A percentile compares a stretch with the other conserved stretches of the same genome.
Evolutionary conservation across 2,797 vertebrate genomes (phyloP).

Genomic region (Channa striata): DNA sequence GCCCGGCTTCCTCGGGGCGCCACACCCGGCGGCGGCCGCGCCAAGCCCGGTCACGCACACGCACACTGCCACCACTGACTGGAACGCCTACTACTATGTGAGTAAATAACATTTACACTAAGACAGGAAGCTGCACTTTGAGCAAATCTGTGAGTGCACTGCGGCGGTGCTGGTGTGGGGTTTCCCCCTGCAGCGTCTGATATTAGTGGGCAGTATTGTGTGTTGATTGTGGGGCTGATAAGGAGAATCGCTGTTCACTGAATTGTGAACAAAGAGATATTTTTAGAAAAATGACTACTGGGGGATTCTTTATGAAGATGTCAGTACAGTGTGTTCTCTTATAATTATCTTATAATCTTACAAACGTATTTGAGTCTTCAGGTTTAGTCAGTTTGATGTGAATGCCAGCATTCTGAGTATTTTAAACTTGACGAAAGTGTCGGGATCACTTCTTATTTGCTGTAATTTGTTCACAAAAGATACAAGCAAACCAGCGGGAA

Average conservation of each 20-base stretch:
- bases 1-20: constrained; percentile 83
- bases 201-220: constrained; percentile 5
- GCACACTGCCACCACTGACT: constrained; percentile 74
- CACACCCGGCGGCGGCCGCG: constrained; percentile 69
- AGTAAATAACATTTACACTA: constrained; percentile 39
- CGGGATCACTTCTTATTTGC: neutral
- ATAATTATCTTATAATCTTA: no score
- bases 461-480: constrained; percentile 8
- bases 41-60: constrained; percentile 61
- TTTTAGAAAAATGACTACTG: neutral
- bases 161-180: no score
- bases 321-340: no score
- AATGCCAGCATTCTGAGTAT: no score
- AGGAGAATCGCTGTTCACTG: constrained; percentile 5
- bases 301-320: no score
- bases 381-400: no score
- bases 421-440: no score
- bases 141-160: neutral
- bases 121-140: no score
- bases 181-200: neutral
- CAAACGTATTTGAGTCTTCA: no score
- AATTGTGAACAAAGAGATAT: constrained; percentile 1
- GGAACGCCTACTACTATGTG: constrained; percentile 82
- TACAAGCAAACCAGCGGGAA: constrained; percentile 1
- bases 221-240: constrained; percentile 21